These are phyloP conservation scores for Cyaniris semiargus DNA, from an alignment of 2,888 invertebrate genomes.

Conservation along the genomic window DNA sequence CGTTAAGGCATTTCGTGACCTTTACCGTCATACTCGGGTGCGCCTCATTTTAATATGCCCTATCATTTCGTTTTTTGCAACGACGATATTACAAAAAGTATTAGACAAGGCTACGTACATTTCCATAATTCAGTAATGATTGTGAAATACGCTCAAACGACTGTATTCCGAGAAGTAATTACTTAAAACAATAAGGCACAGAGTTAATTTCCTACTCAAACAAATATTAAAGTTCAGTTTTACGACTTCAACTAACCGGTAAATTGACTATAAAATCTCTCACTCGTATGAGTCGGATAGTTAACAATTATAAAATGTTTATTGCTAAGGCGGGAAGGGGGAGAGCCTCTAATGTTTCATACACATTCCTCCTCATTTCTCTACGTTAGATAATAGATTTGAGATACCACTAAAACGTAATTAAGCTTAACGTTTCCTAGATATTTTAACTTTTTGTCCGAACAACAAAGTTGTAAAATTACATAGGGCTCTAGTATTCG, in stretches of 20 bases:
- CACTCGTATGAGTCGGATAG: constrained; percentile 11
- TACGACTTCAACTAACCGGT: constrained; percentile 11
- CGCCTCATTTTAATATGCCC: constrained; percentile 47
- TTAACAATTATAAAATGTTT: constrained; percentile 23
- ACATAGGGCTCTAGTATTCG: constrained; percentile 3
- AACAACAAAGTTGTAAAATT: not conserved
- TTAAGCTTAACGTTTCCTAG: not conserved
- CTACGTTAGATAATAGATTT: not conserved
- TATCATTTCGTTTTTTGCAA: constrained; percentile 56
- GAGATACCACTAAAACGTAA: not conserved
- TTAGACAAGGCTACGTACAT: constrained; percentile 19
- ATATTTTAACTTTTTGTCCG: not conserved
- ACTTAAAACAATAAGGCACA: constrained; percentile 12
- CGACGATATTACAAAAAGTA: constrained; percentile 55
- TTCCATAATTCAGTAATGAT: constrained; percentile 23
- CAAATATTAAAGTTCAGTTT: constrained; percentile 22
- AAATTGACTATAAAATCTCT: constrained; percentile 27
- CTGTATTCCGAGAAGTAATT: not conserved
- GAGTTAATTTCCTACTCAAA: constrained; percentile 12
- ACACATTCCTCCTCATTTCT: constrained; percentile 10
- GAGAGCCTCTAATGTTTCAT: constrained; percentile 10
- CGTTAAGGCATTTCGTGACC: constrained; percentile 37
- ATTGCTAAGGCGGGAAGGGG: constrained; percentile 3
- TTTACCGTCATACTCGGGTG: constrained; percentile 51
- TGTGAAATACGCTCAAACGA: constrained; percentile 8